Base-by-base conservation (phyloP, 2,797 vertebrate genomes). In the Pogoniulus pusillus region DNA sequence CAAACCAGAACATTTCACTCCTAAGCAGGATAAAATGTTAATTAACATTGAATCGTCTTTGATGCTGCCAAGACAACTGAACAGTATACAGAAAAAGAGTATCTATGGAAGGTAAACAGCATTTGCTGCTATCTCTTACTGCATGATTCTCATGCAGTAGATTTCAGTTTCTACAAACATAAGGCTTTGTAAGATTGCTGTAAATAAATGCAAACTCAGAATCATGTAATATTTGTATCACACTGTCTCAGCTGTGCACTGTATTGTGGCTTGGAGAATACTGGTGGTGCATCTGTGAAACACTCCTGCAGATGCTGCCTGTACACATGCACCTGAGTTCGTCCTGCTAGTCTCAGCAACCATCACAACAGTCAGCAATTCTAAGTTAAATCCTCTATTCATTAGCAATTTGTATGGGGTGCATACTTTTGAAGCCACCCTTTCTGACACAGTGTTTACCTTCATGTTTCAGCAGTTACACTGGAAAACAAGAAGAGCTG, bases 151-250 rank as follows among this genome's bases (percentile, higher is more conserved):
- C 10, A 1, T 34, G 82, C 76, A 93, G 85, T 53, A 85, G 73
- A 49, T 82, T 69, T 76, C 3, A 6, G 41, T 83, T 96, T 94
- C 68, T 83, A 57, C 6, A 6, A 91, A 59, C 22, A 47, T 39
- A 35, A 88, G 63, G 69, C 64, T 90, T 91, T 87, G 72, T 65
- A 89, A 91, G 57, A 87, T 65, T 75, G 85, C 71, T 93, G 92
- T 95, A 91, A 88, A 94, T 87, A 87, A 75, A 62, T 65, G 78
- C 73, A 79, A 74, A 54, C 72, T 87, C 69, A 68, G 58, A 94
- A 70, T 62, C 58, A 30, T 41, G 76, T 85, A 45, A 58, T 54
- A 13, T 53, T 94, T 93, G 85, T 94, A 85, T 87, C 72, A 30
- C 79, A 26, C 35, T 64, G 76, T 74, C 75, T 55, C 78, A 79